Conservation (phyloP, 2,113 vertebrate species). For the Bungarus multicinctus region DNA sequence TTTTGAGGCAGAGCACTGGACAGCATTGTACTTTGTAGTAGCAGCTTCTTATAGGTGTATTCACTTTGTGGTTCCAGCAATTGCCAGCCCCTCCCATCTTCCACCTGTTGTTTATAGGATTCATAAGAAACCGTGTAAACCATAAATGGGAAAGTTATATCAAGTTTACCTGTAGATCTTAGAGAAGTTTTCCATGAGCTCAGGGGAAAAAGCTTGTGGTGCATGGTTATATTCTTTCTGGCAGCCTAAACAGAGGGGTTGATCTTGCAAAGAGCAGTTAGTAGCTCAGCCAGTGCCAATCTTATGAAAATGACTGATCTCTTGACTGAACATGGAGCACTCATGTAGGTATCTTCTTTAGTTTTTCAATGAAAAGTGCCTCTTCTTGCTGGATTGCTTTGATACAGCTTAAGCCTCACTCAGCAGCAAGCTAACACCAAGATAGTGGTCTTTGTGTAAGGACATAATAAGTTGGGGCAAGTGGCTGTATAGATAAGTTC, state of each 20-base stretch:
- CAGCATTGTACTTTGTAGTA: neutral
- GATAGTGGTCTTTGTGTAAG: neutral
- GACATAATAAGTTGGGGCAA: neutral
- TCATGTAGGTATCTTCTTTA: neutral
- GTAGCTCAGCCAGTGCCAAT: neutral
- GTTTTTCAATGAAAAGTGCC: neutral
- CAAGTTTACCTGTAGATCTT: neutral
- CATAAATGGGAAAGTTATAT: neutral
- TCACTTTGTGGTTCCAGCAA: neutral
- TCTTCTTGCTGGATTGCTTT: neutral
- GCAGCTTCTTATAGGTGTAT: neutral
- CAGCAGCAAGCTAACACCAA: neutral
- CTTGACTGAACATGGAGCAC: neutral
- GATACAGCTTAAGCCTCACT: neutral
- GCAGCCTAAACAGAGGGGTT: neutral
- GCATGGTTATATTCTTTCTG: neutral
- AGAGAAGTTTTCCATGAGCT: neutral
- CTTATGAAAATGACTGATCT: neutral
- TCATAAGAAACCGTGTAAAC: neutral
- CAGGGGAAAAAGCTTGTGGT: neutral
- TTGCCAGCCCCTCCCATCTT: neutral
- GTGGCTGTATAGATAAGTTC: neutral
- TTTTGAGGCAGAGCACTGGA: neutral
- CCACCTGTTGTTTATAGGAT: neutral
- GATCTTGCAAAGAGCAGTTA: neutral